phyloP scores from a whole-genome alignment of 2,888 invertebrate genomes.

The Metopia argyrocephala region DNA sequence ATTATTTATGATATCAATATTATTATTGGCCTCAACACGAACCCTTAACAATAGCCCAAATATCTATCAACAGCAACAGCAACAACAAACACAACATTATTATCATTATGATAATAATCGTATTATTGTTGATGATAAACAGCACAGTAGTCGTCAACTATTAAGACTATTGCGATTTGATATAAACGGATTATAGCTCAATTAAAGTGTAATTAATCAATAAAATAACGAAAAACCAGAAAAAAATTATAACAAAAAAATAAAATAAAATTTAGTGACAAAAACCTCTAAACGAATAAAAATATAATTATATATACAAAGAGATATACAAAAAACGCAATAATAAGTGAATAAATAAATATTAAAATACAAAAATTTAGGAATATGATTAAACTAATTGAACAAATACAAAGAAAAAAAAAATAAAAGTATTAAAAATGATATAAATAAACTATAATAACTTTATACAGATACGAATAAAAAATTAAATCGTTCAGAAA shows the following conservation, averaged over 20 bases:
- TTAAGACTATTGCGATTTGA: slow-evolving; percentile 51
- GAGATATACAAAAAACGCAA: not conserved
- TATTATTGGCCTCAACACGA: slow-evolving; percentile 66
- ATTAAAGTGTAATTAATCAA: slow-evolving; percentile 60
- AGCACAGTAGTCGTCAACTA: slow-evolving; percentile 7
- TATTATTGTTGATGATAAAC: slow-evolving; percentile 43
- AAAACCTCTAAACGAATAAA: not conserved
- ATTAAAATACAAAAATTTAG: slow-evolving; percentile 15
- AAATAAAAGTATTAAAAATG: too few relatives aligned
- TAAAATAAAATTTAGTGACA: not conserved
- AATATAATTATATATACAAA: not conserved
- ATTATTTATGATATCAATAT: slow-evolving; percentile 66
- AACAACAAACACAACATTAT: slow-evolving; percentile 21
- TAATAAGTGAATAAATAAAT: not conserved
- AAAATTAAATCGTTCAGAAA: too few relatives aligned
- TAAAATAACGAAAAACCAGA: not conserved
- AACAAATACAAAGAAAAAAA: slow-evolving; percentile 6
- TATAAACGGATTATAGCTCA: slow-evolving; percentile 65
- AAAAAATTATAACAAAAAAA: not conserved
- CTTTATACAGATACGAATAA: too few relatives aligned
- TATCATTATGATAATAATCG: slow-evolving; percentile 46
- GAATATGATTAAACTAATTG: slow-evolving; percentile 41
- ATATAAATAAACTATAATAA: too few relatives aligned
- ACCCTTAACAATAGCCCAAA: slow-evolving; percentile 48
- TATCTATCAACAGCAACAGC: slow-evolving; percentile 35